These are phyloP conservation scores for Andrena praecox DNA, from an alignment of 2,888 invertebrate genomes.

Conservation along the genomic window DNA sequence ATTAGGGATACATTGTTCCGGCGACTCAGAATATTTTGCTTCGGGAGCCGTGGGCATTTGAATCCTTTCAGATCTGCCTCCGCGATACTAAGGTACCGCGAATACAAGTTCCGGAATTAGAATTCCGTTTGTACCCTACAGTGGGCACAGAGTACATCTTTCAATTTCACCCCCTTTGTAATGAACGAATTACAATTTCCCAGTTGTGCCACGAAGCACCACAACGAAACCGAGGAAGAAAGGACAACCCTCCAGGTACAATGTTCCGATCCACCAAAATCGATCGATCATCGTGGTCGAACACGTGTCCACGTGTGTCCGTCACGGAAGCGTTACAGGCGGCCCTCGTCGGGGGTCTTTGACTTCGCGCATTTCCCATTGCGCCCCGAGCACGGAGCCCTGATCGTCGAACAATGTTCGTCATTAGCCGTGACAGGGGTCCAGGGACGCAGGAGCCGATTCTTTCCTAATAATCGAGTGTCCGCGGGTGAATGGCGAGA, in stretches of 20 bases:
- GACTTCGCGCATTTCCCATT: not conserved
- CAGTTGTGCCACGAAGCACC: no score
- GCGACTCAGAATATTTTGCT: not conserved
- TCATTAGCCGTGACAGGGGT: constrained; percentile 22
- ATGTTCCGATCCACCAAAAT: not conserved
- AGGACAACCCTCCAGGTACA: no score
- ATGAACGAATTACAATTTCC: no score
- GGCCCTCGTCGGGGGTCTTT: constrained; percentile 14
- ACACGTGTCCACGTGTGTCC: not conserved
- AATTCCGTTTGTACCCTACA: no score
- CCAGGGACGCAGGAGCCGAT: constrained; percentile 14
- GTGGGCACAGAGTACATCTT: no score
- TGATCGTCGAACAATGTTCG: constrained; percentile 42
- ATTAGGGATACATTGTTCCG: not conserved
- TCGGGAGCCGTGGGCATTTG: no score
- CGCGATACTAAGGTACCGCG: no score
- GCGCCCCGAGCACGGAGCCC: not conserved
- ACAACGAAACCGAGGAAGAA: no score
- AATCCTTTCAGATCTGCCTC: no score
- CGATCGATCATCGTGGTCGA: not conserved
- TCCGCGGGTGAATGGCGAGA: constrained; percentile 34
- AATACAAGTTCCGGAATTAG: no score
- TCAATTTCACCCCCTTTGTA: no score
- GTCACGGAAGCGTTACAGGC: not conserved
- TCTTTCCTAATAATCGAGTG: constrained; percentile 49